These are phyloP conservation scores for Lysiphlebus fabarum DNA, from an alignment of 1,140 invertebrate genomes.

Conservation along the genomic window DNA sequence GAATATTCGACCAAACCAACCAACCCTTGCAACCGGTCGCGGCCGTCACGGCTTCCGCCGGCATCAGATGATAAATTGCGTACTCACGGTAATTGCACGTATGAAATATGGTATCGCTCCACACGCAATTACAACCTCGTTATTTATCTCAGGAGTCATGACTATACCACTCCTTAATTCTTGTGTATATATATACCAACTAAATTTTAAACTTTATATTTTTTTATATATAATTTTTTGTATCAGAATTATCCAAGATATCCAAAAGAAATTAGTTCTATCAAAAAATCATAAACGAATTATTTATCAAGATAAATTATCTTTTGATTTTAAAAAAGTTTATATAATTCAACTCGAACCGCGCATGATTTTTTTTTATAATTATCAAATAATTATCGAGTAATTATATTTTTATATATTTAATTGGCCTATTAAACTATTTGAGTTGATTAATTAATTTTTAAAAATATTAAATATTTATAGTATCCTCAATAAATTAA, in stretches of 20 bases:
- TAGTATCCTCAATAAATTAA: too few relatives aligned
- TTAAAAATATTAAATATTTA: too few relatives aligned
- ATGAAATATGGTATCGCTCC: slow-evolving; percentile 61
- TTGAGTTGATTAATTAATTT: too few relatives aligned
- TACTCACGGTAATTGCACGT: slow-evolving; percentile 59
- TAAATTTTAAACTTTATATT: neutral
- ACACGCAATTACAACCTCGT: slow-evolving; percentile 58
- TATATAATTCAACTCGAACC: too few relatives aligned
- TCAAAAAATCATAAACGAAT: neutral
- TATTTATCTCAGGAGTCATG: slow-evolving; percentile 55
- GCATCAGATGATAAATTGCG: slow-evolving; percentile 56
- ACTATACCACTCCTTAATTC: slow-evolving; percentile 25
- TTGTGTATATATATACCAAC: neutral
- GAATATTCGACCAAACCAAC: slow-evolving; percentile 9
- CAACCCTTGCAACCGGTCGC: slow-evolving; percentile 30
- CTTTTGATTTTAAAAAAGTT: too few relatives aligned
- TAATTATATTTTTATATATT: too few relatives aligned
- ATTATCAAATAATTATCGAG: too few relatives aligned
- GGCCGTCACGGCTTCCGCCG: slow-evolving; percentile 34
- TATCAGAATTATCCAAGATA: neutral
- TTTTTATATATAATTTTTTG: neutral
- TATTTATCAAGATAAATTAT: too few relatives aligned
- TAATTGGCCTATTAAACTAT: too few relatives aligned
- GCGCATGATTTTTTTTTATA: too few relatives aligned
- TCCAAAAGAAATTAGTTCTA: neutral